Percentiles rank a stretch among this genome's conserved stretches.
Conservation (phyloP, 1,140 invertebrate genomes). For the Hetaerina americana region DNA sequence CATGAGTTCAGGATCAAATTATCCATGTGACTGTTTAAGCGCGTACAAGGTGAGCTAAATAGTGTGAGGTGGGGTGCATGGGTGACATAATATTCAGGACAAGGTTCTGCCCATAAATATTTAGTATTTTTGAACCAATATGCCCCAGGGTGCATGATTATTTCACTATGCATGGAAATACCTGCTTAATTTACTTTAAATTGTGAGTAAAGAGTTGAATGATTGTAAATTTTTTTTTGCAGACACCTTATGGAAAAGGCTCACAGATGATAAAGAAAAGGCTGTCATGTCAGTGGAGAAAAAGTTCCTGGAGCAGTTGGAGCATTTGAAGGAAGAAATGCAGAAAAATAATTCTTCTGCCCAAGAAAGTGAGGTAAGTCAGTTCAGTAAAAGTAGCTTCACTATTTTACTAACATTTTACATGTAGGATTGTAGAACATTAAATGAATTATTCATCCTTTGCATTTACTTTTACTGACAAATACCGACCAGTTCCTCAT, state of each 20-base stretch:
- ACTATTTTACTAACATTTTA: no score
- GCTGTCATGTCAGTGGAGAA: conserved; percentile 34
- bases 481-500: no score
- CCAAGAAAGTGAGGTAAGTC: not conserved
- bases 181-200: not conserved
- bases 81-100: no score
- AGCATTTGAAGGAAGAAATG: conserved; percentile 23
- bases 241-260: conserved; percentile 38
- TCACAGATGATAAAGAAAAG: conserved; percentile 37
- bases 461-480: not conserved
- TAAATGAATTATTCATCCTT: not conserved
- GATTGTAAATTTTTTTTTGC: conserved; percentile 13
- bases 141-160: not conserved
- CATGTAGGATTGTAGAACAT: no score
- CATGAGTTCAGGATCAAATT: no score
- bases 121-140: not conserved
- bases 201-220: not conserved
- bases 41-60: no score
- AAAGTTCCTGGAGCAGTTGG: conserved; percentile 34
- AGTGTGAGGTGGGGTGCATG: no score
- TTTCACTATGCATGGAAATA: not conserved
- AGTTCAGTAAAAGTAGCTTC: no score
- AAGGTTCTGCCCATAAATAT: not conserved
- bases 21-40: no score
- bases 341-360: not conserved